These are phyloP conservation scores for Clostera curtula DNA, from an alignment of 2,888 invertebrate genomes.

Conservation along the genomic window DNA sequence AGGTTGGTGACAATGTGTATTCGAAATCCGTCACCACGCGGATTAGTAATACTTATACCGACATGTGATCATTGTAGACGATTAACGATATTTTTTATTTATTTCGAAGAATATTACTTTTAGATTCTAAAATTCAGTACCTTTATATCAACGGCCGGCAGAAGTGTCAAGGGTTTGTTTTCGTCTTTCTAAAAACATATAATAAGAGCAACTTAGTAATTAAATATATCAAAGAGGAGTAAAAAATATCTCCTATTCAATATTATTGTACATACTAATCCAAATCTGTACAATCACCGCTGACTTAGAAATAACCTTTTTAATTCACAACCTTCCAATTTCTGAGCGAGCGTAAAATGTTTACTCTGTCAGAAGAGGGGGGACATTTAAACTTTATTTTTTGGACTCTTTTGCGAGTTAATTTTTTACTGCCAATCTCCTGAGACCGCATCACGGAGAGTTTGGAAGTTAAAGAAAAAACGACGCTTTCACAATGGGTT, in stretches of 20 bases:
- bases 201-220: too few species aligned
- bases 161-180: too few species aligned
- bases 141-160: too few species aligned
- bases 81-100: too few species aligned
- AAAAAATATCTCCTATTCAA: background rate
- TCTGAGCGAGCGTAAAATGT: slow-evolving; percentile 64
- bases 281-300: slow-evolving; percentile 26
- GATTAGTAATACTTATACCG: too few species aligned
- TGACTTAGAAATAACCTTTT: slow-evolving; percentile 36
- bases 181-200: too few species aligned
- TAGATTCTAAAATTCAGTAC: too few species aligned
- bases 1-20: too few species aligned
- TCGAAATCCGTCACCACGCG: too few species aligned
- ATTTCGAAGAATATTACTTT: too few species aligned
- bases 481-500: slow-evolving; percentile 70
- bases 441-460: slow-evolving; percentile 59
- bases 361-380: slow-evolving; percentile 54
- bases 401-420: slow-evolving; percentile 58
- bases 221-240: background rate
- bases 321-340: slow-evolving; percentile 45
- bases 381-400: slow-evolving; percentile 61
- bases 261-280: slow-evolving; percentile 5
- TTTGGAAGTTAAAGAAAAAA: slow-evolving; percentile 67
- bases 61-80: too few species aligned
- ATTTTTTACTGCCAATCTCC: slow-evolving; percentile 62